These are phyloP conservation scores for Meiosimyza platycephala DNA, from an alignment of 2,888 invertebrate species.

Conservation along the genomic window DNA sequence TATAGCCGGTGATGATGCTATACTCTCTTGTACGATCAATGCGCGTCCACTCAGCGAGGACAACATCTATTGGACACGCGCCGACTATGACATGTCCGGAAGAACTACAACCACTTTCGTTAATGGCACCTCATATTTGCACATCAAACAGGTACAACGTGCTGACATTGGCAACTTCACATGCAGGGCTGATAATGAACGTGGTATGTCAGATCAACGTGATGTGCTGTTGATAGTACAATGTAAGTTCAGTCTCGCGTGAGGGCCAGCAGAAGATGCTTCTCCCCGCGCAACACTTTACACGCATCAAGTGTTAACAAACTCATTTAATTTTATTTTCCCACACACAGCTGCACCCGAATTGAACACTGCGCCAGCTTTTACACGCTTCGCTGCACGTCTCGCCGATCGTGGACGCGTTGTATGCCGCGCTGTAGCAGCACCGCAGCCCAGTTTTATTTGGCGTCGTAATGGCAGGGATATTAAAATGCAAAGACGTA, in stretches of 20 bases:
- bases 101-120: conserved; percentile 58
- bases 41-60: conserved; percentile 60
- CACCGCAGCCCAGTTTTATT: conserved; percentile 60
- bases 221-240: conserved; percentile 62
- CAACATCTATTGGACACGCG: conserved; percentile 60
- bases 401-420: conserved; percentile 59
- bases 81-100: conserved; percentile 58
- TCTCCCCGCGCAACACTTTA: background rate
- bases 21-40: conserved; percentile 59
- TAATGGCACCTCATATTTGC: conserved; percentile 59
- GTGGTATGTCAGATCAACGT: conserved; percentile 54
- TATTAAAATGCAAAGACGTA: conserved; percentile 61
- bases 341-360: conserved; percentile 58
- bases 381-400: conserved; percentile 59
- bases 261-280: background rate
- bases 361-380: conserved; percentile 57
- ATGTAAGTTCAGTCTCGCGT: conserved; percentile 51
- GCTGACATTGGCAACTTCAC: conserved; percentile 63
- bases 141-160: conserved; percentile 61
- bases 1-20: conserved; percentile 59
- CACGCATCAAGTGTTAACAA: background rate
- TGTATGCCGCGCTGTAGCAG: conserved; percentile 57
- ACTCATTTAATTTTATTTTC: conserved; percentile 9
- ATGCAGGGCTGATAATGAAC: conserved; percentile 61
- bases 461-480: conserved; percentile 64